phyloP scores from a whole-genome alignment of 2,113 vertebrate species.

The Syngnathus floridae region DNA sequence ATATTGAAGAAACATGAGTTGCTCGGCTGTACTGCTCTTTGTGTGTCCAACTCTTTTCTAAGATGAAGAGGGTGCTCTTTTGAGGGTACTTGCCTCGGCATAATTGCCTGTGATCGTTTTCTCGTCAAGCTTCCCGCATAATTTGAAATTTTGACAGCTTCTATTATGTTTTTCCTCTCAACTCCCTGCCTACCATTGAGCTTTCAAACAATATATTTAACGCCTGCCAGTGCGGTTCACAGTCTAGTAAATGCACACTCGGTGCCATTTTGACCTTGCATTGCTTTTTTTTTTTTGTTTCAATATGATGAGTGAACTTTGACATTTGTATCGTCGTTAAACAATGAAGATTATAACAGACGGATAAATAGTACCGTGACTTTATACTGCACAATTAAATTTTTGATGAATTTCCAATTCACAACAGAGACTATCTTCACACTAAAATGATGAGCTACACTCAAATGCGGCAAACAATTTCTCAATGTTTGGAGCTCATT shows the following conservation, averaged over 20 bases:
- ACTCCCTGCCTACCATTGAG: conserved; percentile 46
- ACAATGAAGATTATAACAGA: no score
- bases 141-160: conserved; percentile 54
- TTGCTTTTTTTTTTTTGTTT: background rate
- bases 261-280: conserved; percentile 1
- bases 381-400: background rate
- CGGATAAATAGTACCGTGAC: background rate
- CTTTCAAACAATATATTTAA: conserved; percentile 45
- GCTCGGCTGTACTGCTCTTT: conserved; percentile 8
- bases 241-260: conserved; percentile 47
- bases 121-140: conserved; percentile 44
- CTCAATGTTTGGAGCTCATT: background rate
- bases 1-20: conserved; percentile 6
- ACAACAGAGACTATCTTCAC: background rate
- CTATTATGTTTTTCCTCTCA: conserved; percentile 45
- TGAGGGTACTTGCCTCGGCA: conserved; percentile 34
- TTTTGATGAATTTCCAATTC: background rate
- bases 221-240: conserved; percentile 37
- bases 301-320: background rate
- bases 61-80: conserved; percentile 37
- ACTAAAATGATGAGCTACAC: background rate
- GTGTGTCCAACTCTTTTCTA: conserved; percentile 24
- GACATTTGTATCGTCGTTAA: no score
- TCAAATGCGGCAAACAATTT: background rate
- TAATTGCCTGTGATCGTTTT: conserved; percentile 64